Conservation (phyloP, 37 sponge, comb jelly and placozoan species). For the Chondrosia reniformis region DNA sequence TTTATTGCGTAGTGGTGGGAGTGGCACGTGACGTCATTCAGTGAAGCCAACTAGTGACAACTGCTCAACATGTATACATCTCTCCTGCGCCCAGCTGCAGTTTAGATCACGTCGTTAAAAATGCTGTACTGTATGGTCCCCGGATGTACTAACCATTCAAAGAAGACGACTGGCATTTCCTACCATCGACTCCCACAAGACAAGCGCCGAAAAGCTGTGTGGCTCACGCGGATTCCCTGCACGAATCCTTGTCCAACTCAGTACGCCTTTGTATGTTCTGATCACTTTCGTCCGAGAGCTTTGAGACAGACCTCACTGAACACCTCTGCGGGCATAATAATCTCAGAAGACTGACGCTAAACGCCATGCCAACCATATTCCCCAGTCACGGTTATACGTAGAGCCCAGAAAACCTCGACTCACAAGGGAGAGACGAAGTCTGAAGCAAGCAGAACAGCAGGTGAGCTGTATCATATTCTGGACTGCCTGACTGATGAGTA, state of each 20-base stretch:
- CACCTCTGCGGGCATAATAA: slow-evolving; percentile 1
- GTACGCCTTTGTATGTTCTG: slow-evolving; percentile 5
- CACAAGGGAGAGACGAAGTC: slow-evolving; percentile 7
- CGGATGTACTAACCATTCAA: not conserved
- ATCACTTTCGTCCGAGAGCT: slow-evolving; percentile 10
- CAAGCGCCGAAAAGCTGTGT: slow-evolving; percentile 1
- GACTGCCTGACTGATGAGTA: no score
- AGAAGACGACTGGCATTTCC: not conserved
- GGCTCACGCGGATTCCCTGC: not conserved
- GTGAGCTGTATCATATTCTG: not conserved
- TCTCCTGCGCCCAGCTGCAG: not conserved
- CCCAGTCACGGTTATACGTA: not conserved
- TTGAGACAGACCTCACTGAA: not conserved
- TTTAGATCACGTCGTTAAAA: not conserved
- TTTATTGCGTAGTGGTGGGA: not conserved
- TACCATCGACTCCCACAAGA: not conserved
- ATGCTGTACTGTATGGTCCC: not conserved
- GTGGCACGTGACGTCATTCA: not conserved
- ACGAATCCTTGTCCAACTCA: not conserved
- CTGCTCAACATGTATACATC: not conserved
- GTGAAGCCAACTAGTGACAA: not conserved
- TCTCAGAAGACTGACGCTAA: not conserved
- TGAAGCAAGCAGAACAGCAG: slow-evolving; percentile 15
- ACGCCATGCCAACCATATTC: slow-evolving; percentile 2
- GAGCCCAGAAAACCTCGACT: slow-evolving; percentile 11